A percentile compares a stretch with the other conserved stretches of the same genome.
Conservation (phyloP, 2,113 vertebrate genomes). For the Hoplias malabaricus region DNA sequence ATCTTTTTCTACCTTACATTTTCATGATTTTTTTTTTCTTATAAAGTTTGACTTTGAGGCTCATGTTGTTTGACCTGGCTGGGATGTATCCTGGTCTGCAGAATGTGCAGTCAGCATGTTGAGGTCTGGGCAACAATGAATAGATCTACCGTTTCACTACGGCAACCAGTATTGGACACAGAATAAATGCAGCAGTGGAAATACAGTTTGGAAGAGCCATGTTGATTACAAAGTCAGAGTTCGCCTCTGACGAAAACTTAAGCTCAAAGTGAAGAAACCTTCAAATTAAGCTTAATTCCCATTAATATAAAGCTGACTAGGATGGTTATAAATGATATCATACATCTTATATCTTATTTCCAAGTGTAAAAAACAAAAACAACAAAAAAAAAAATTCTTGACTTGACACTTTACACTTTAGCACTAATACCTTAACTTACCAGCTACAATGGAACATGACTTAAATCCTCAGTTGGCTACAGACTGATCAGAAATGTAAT, state of each 20-base stretch:
- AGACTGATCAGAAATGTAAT: too few relatives aligned
- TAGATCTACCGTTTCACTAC: slow-evolving; percentile 16
- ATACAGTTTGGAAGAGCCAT: background rate
- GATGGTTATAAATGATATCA: background rate
- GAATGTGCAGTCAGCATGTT: slow-evolving; percentile 51
- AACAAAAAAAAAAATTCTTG: too few relatives aligned
- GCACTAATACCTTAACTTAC: too few relatives aligned
- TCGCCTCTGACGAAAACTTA: background rate
- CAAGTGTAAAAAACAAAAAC: too few relatives aligned
- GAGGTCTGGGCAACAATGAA: slow-evolving; percentile 23
- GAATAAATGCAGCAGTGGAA: background rate
- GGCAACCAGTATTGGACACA: background rate
- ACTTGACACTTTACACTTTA: too few relatives aligned
- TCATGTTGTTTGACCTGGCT: slow-evolving; percentile 2
- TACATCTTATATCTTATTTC: too few relatives aligned
- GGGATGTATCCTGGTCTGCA: background rate
- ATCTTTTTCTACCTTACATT: background rate
- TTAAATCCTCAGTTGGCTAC: too few relatives aligned
- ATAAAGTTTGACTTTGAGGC: background rate
- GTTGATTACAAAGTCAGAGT: background rate
- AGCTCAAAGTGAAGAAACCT: background rate
- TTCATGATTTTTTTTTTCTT: background rate
- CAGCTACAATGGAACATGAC: too few relatives aligned
- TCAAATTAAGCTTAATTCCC: background rate
- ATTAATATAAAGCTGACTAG: slow-evolving; percentile 12